Percentiles rank a stretch among this genome's conserved stretches.
phyloP scores from a whole-genome alignment of 2,113 vertebrate genomes.

The Cichladusa arquata region DNA sequence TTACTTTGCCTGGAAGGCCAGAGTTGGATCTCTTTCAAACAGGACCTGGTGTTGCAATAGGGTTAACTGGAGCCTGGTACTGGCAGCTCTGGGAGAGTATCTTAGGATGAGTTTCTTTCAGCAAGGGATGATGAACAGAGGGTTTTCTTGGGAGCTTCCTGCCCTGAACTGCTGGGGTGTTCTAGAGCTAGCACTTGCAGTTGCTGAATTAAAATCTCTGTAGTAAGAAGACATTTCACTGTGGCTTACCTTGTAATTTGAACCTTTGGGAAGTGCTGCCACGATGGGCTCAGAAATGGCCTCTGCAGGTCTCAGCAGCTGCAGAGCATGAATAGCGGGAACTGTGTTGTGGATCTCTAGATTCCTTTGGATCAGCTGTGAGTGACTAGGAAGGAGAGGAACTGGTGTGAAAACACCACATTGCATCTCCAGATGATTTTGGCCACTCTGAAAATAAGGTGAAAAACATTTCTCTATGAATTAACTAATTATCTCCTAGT shows the following conservation, averaged over 20 bases:
- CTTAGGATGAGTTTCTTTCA: not conserved
- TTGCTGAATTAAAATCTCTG: not conserved
- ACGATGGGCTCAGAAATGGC: rapidly evolving
- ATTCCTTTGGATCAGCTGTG: not conserved
- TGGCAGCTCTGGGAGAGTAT: not conserved
- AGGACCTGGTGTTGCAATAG: not conserved
- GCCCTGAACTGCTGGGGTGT: not conserved
- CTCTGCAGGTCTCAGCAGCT: not conserved
- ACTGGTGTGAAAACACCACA: not conserved
- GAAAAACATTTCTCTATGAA: not conserved
- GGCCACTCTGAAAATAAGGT: not conserved
- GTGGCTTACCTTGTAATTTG: not conserved
- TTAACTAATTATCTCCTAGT: not conserved
- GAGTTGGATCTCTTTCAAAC: not conserved
- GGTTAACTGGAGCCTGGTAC: not conserved
- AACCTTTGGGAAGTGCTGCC: not conserved
- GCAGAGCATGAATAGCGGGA: rapidly evolving
- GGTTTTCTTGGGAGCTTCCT: not conserved
- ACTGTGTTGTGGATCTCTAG: rapidly evolving
- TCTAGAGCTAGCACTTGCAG: not conserved
- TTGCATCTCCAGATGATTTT: not conserved
- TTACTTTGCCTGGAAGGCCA: not conserved
- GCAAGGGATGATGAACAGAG: not conserved
- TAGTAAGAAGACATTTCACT: not conserved
- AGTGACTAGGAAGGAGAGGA: not conserved